phyloP scores from a whole-genome alignment of 2,113 vertebrate species.

The zebrafish (Danio rerio) region DNA sequence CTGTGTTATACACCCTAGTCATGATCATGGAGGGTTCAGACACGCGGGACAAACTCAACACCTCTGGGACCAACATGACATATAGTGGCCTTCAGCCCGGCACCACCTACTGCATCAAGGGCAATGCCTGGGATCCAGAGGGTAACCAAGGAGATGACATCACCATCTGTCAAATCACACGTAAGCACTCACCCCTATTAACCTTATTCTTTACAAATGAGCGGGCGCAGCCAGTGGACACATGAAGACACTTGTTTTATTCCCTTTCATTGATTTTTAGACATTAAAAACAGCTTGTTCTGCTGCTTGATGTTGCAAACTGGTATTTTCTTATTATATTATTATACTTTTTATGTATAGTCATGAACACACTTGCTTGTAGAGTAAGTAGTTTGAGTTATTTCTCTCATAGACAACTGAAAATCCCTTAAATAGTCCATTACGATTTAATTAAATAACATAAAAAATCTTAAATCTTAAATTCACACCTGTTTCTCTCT shows the following conservation, averaged over 20 bases:
- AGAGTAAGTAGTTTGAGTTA: too few species aligned
- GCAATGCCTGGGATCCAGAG: conserved; percentile 82
- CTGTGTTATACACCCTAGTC: conserved; percentile 81
- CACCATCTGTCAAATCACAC: conserved; percentile 87
- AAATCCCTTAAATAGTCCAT: too few species aligned
- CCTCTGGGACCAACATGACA: conserved; percentile 75
- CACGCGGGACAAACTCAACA: conserved; percentile 79
- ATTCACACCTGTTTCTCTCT: neutral
- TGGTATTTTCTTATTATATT: too few species aligned
- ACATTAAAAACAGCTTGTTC: too few species aligned
- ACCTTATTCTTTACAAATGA: neutral
- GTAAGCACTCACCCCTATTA: conserved; percentile 71
- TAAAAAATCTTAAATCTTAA: neutral
- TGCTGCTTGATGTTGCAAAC: too few species aligned
- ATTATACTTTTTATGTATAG: too few species aligned
- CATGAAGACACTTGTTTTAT: too few species aligned
- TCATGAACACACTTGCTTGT: too few species aligned
- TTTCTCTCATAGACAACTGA: too few species aligned
- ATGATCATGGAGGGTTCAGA: conserved; percentile 81
- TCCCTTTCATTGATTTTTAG: too few species aligned
- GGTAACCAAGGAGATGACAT: conserved; percentile 83
- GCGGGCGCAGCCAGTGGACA: too few species aligned
- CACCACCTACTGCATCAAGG: conserved; percentile 85
- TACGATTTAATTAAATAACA: neutral
- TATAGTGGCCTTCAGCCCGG: conserved; percentile 82